Conservation (phyloP, 2,797 vertebrate species). For the Paratrypauchen microcephalus region DNA sequence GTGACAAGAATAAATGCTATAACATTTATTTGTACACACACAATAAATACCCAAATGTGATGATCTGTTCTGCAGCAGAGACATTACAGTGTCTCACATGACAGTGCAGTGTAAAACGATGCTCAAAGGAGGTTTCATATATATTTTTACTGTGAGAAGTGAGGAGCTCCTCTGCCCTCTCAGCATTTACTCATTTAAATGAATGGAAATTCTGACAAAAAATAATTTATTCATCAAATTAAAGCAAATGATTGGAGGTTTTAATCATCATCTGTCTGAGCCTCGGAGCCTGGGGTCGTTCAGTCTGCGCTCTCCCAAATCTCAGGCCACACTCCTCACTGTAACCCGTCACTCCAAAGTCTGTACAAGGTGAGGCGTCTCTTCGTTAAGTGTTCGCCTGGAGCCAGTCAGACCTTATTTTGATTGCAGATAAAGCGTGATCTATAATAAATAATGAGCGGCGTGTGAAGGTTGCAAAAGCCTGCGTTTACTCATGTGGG, state of each 20-base stretch:
- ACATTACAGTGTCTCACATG: no score
- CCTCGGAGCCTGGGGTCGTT: conserved; percentile 33
- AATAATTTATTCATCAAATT: conserved; percentile 39
- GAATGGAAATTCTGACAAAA: conserved; percentile 17
- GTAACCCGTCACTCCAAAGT: conserved; percentile 64
- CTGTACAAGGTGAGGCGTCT: conserved; percentile 82
- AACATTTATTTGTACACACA: no score
- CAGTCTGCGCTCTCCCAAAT: conserved; percentile 27
- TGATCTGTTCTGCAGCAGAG: no score
- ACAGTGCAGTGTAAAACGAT: not conserved
- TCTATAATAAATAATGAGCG: conserved; percentile 63
- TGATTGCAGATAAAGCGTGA: conserved; percentile 59
- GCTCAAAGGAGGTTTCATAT: not conserved
- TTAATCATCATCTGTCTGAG: conserved; percentile 18
- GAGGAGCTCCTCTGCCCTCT: conserved; percentile 3
- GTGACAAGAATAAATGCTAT: not conserved
- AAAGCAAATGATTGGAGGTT: conserved; percentile 41
- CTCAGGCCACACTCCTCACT: conserved; percentile 63
- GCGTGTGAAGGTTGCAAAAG: conserved; percentile 55
- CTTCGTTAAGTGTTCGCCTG: conserved; percentile 58
- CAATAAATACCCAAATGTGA: no score
- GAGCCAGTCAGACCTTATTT: conserved; percentile 59
- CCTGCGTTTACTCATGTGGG: conserved; percentile 65
- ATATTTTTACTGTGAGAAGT: conserved; percentile 8
- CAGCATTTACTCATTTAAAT: conserved; percentile 20